Evolutionary conservation across 2,797 vertebrate species (phyloP).

Genomic region (Toxotes lorentzi): DNA sequence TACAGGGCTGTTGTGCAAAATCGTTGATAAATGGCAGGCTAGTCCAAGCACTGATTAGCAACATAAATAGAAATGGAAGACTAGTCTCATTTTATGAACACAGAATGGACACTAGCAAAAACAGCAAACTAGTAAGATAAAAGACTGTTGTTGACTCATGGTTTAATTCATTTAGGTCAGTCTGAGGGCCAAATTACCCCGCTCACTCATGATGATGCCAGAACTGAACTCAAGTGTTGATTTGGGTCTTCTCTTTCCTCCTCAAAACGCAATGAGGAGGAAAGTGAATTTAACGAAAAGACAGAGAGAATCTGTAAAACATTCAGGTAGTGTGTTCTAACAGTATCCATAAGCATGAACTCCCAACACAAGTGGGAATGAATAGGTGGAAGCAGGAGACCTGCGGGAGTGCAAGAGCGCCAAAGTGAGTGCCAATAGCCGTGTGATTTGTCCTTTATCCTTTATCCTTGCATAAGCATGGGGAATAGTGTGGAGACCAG

Average conservation of each 20-base stretch:
- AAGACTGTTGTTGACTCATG: slow-evolving; percentile 25
- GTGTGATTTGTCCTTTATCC: slow-evolving; percentile 41
- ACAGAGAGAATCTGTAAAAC: slow-evolving; percentile 40
- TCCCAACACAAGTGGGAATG: slow-evolving; percentile 46
- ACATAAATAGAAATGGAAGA: slow-evolving; percentile 74
- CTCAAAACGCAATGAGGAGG: slow-evolving; percentile 42
- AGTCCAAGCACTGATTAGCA: slow-evolving; percentile 66
- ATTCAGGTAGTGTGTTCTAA: slow-evolving; percentile 54
- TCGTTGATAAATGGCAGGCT: slow-evolving; percentile 70
- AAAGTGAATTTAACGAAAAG: slow-evolving; percentile 27
- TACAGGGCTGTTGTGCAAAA: slow-evolving; percentile 73
- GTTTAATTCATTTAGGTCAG: slow-evolving; percentile 55
- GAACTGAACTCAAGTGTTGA: background rate
- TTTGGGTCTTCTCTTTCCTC: slow-evolving; percentile 30
- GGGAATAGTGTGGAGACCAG: slow-evolving; percentile 42
- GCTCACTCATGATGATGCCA: slow-evolving; percentile 6
- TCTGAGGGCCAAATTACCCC: slow-evolving; percentile 32
- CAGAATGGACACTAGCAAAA: slow-evolving; percentile 52
- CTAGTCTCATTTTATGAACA: slow-evolving; percentile 46
- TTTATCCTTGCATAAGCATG: slow-evolving; percentile 55
- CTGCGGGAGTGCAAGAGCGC: slow-evolving; percentile 43
- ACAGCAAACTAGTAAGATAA: slow-evolving; percentile 35
- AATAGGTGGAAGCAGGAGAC: slow-evolving; percentile 37
- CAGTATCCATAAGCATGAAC: slow-evolving; percentile 35
- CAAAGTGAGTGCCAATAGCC: slow-evolving; percentile 25